These are phyloP conservation scores for Dendrophyllia cribrosa DNA, from an alignment of 64 coral and sea anemone species.

Conservation along the genomic window DNA sequence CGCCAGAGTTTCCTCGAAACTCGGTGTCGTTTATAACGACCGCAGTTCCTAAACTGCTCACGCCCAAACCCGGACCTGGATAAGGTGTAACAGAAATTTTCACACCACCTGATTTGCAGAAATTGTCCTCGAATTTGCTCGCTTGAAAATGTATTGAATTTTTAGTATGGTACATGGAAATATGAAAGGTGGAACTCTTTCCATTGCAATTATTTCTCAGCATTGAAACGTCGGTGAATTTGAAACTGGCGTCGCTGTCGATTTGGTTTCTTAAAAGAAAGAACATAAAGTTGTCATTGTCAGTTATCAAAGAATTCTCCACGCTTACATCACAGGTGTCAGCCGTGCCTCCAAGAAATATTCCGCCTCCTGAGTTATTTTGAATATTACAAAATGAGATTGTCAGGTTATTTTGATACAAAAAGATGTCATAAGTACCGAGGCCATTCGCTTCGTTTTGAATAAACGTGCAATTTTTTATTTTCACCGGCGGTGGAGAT, in stretches of 20 bases:
- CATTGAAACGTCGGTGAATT: constrained; percentile 5
- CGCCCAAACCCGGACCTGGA: too few relatives aligned
- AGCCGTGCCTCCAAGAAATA: background rate
- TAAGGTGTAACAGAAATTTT: background rate
- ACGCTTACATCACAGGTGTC: background rate
- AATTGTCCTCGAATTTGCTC: constrained; percentile 12
- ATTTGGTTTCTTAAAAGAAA: background rate
- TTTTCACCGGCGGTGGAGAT: background rate
- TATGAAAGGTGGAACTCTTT: background rate
- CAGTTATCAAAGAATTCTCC: constrained; percentile 8
- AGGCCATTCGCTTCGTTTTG: background rate
- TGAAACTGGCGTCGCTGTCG: background rate
- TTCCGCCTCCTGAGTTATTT: constrained; percentile 3
- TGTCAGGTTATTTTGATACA: background rate
- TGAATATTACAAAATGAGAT: constrained; percentile 6
- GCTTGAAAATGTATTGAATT: background rate
- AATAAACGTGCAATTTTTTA: background rate
- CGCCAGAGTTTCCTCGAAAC: constrained; percentile 12
- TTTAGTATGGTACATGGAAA: background rate
- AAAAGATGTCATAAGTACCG: background rate
- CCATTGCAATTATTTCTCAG: background rate
- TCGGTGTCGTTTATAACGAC: background rate
- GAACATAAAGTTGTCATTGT: constrained; percentile 2
- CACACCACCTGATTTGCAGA: constrained; percentile 9
- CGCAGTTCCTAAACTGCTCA: background rate